Evolutionary conservation across 37 sponge, comb jelly and placozoan genomes (phyloP), one percentile per base, ranked within the genome.

Genomic region (Spongilla lacustris): DNA sequence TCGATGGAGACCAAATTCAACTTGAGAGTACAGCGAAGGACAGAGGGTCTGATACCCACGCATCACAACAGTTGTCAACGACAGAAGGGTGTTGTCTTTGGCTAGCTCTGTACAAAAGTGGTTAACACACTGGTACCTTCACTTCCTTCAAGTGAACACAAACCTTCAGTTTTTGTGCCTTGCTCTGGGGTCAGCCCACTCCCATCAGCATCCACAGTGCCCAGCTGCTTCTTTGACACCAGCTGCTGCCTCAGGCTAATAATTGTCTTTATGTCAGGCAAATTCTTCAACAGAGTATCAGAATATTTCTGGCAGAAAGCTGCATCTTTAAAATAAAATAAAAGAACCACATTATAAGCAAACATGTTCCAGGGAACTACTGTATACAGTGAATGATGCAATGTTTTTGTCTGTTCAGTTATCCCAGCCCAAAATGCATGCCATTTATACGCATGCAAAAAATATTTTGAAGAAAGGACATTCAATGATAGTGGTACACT

Each of bases 241-340:
- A 90, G 72, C 26, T 69, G 68, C 80, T 94, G 89, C 21, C 80
- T 31, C 27, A 91, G 85, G 66, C 88, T 36, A 5, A 94, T 85
- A 4, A 94, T 23, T 8, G 94, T 94, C 80, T 84, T 84, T 0
- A 94, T 38, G 49, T 94, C 94, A 1, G 94, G 94, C 21, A 94
- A 79, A 0, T 24, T 66, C 71, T 83, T 89, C 81, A 93, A 36
- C 68, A 93, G 72, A 72, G 69, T 48, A 69, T 89, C 93, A 36
- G 36, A 29, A 70, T 86, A 91, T 32, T 23, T 27, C 73, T 30
- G 25, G 24, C 31, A 26, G 70, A 81, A 69, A 68, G 19, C 69
- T 5, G 32, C 80, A 74, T 38, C 85, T 81, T 37, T 28, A 50
- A 33, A 4, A 48, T 26, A 14, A n/a, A n/a, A n/a, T n/a, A n/a